Evolutionary conservation across 2,797 vertebrate genomes (phyloP).

Genomic region (Argyrosomus regius): DNA sequence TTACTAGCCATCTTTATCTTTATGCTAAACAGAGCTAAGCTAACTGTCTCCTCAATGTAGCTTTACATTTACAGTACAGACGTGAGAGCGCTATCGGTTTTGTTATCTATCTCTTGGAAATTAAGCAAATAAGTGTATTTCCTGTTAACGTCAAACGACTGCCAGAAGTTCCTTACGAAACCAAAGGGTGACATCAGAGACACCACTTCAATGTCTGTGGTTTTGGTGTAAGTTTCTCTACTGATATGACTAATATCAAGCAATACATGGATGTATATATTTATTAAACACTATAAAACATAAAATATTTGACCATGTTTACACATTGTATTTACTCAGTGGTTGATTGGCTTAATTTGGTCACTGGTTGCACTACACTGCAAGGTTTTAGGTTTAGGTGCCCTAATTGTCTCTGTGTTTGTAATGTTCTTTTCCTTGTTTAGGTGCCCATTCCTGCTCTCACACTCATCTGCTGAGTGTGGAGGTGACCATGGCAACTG

Average conservation of each 20-base stretch:
- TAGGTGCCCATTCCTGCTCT: conserved; percentile 84
- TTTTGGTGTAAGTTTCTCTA: neutral
- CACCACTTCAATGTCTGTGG: neutral
- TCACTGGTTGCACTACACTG: neutral
- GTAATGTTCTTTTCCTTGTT: neutral
- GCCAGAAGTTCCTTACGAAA: neutral
- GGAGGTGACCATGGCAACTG: conserved; percentile 84
- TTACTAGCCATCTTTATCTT: neutral
- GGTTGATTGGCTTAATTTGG: neutral
- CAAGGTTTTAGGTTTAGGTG: neutral
- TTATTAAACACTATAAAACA: no score
- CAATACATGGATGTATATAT: no score
- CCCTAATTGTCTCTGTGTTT: neutral
- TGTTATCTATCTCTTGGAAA: neutral
- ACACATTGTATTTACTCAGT: neutral
- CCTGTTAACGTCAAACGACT: neutral
- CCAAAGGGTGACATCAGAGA: neutral
- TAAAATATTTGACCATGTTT: no score
- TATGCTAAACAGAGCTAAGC: neutral
- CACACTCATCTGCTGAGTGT: conserved; percentile 68
- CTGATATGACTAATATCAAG: neutral
- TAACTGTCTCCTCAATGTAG: neutral
- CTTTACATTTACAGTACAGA: no score
- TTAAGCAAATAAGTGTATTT: neutral
- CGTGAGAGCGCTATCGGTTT: neutral